A percentile compares a stretch with the other conserved stretches of the same genome.
Conservation (phyloP, 2,113 vertebrate species). For the Desmodus rotundus region DNA sequence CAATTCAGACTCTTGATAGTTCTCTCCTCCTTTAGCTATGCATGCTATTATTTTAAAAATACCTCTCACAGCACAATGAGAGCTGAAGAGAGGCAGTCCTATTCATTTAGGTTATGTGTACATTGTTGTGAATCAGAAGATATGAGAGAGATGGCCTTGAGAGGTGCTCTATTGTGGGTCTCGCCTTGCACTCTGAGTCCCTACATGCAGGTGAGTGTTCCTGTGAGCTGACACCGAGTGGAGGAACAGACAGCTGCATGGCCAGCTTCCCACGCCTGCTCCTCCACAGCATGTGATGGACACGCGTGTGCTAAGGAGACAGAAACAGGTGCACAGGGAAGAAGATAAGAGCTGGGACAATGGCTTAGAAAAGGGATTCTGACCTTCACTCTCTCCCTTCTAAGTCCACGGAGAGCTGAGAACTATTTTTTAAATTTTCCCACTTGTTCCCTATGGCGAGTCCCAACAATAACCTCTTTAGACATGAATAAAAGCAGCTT, state of each 20-base stretch:
- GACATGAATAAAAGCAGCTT: not conserved
- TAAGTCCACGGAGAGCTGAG: not conserved
- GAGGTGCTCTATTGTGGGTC: not conserved
- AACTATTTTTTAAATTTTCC: not conserved
- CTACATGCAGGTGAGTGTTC: not conserved
- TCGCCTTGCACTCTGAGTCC: not conserved
- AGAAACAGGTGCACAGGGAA: not conserved
- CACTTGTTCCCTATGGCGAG: not conserved
- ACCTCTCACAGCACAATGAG: not conserved
- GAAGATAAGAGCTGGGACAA: not conserved
- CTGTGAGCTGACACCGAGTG: fast-evolving
- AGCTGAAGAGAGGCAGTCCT: not conserved
- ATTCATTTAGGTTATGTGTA: not conserved
- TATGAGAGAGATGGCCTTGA: not conserved
- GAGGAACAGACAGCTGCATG: not conserved
- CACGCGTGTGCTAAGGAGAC: fast-evolving
- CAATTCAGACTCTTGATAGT: slow-evolving; percentile 49
- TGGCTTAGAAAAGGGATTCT: not conserved
- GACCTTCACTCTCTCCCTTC: not conserved
- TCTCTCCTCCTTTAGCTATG: slow-evolving; percentile 5
- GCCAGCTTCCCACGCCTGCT: not conserved
- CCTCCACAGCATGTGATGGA: not conserved
- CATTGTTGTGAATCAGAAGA: not conserved
- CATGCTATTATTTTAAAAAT: slow-evolving; percentile 61
- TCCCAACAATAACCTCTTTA: not conserved